Base-by-base conservation (phyloP, 2,113 vertebrate species). In the Malurus alboscapulatus region DNA sequence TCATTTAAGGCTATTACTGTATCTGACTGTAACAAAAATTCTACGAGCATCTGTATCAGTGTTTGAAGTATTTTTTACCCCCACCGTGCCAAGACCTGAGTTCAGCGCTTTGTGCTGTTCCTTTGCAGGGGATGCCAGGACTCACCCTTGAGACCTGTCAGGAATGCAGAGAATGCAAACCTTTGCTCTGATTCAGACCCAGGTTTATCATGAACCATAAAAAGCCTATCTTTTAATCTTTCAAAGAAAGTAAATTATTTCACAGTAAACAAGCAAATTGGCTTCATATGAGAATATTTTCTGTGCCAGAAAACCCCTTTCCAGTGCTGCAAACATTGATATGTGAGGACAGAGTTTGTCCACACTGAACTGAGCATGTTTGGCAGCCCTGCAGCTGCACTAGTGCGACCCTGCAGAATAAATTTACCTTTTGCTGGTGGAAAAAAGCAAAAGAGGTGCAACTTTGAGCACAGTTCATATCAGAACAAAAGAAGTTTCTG, bases 221-320 rank as follows among this genome's bases (percentile, higher is more conserved):
- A 91, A 93, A 36, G 51, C 25, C 87, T 94, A 87, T 92, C 87
- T 94, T 95, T 87, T 94, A 89, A 91, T 96, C 89, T 93, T 90
- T 85, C 63, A 71, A 89, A 87, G 86, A 88, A 94, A 83, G 84
- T 80, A 85, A 94, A 77, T 94, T 87, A 88, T 92, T 95, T 90
- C 63, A 85, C 72, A 74, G 84, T 94, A 92, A 96, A 95, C 82
- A 94, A 90, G 82, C 47, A 80, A 83, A 84, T 55, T 73, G 40
- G 38, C 75, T 95, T 80, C 68, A 36, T 71, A 79, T 92, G 63
- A 69, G 74, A 85, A 71, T 73, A 58, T 86, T 79, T 83, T 57
- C 67, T 74, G 5, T 91, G 59, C 78, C 74, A 85, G 68, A 84
- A 91, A 89, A 50, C 55, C 67, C 32, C 62, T 91, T 92, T 76